These are phyloP conservation scores for Dendrolimus kikuchii DNA, from an alignment of 1,140 invertebrate species.

Conservation along the genomic window DNA sequence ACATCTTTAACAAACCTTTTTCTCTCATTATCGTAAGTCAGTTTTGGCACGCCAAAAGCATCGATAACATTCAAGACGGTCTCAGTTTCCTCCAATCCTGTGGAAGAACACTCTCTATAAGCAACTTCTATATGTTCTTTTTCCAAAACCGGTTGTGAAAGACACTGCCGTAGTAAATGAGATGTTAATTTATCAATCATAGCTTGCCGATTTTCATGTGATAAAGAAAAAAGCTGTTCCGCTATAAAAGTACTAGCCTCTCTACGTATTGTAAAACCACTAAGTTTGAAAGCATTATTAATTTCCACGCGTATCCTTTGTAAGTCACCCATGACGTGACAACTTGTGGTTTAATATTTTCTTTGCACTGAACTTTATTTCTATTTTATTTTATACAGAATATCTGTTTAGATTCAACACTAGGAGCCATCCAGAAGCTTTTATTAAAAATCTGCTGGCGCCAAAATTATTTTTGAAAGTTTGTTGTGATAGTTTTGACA, in stretches of 20 bases:
- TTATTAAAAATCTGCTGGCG: no score
- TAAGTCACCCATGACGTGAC: constrained; percentile 17
- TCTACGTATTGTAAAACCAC: constrained; percentile 54
- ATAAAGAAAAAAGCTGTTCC: constrained; percentile 60
- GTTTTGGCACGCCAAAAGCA: constrained; percentile 86
- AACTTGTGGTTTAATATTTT: no score
- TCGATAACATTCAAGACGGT: constrained; percentile 86
- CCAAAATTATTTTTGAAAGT: no score
- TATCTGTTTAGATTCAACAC: no score
- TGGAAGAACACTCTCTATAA: constrained; percentile 80
- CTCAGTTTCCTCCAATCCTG: constrained; percentile 82
- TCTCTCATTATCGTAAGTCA: constrained; percentile 81
- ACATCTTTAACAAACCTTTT: constrained; percentile 83
- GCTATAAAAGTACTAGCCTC: constrained; percentile 64
- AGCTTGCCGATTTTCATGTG: constrained; percentile 57
- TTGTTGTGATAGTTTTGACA: no score
- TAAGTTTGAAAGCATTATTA: constrained; percentile 57
- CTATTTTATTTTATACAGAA: no score
- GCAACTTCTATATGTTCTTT: constrained; percentile 81
- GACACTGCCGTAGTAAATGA: constrained; percentile 79
- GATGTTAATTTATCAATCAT: constrained; percentile 71
- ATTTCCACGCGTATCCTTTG: constrained; percentile 48
- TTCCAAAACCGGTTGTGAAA: constrained; percentile 80
- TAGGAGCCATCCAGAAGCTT: no score
- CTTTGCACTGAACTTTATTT: no score